Conservation (phyloP, 64 coral and sea anemone species). For the Stylophora pistillata region DNA sequence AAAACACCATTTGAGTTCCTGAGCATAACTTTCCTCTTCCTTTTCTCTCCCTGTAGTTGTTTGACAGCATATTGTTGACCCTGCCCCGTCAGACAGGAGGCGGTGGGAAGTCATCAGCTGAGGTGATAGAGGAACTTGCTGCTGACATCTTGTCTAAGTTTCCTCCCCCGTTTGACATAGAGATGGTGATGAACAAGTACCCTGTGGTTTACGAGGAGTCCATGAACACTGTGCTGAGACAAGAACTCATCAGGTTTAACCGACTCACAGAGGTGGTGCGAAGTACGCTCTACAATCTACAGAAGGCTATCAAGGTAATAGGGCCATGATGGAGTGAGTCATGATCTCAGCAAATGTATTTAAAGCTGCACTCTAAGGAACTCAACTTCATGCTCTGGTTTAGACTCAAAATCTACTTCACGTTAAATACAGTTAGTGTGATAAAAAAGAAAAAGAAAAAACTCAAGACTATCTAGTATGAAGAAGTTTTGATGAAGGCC, state of each 20-base stretch:
- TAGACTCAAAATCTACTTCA: too few relatives aligned
- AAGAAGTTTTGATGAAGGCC: too few relatives aligned
- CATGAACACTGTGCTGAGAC: slow-evolving; percentile 97
- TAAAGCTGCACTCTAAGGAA: too few relatives aligned
- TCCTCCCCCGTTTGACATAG: slow-evolving; percentile 88
- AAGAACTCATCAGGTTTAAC: slow-evolving; percentile 98
- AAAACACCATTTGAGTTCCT: too few relatives aligned
- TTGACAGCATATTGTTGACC: slow-evolving; percentile 91
- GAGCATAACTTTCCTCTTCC: not conserved
- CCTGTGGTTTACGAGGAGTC: slow-evolving; percentile 96
- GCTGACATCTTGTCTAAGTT: slow-evolving; percentile 94
- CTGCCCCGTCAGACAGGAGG: slow-evolving; percentile 92
- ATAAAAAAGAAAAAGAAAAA: too few relatives aligned
- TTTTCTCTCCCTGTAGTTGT: slow-evolving; percentile 46
- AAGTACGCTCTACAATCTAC: slow-evolving; percentile 72
- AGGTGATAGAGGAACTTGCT: slow-evolving; percentile 95
- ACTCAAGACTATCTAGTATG: too few relatives aligned
- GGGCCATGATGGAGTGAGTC: too few relatives aligned
- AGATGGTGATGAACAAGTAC: slow-evolving; percentile 92
- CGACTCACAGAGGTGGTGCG: slow-evolving; percentile 83
- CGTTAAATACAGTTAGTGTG: too few relatives aligned
- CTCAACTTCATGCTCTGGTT: too few relatives aligned
- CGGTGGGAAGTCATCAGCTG: slow-evolving; percentile 93
- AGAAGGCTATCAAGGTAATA: slow-evolving; percentile 89
- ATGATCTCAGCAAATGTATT: too few relatives aligned